Evolutionary conservation across 2,888 invertebrate species (phyloP), one percentile per base, ranked within the genome.

Genomic region (Cyaniris semiargus): DNA sequence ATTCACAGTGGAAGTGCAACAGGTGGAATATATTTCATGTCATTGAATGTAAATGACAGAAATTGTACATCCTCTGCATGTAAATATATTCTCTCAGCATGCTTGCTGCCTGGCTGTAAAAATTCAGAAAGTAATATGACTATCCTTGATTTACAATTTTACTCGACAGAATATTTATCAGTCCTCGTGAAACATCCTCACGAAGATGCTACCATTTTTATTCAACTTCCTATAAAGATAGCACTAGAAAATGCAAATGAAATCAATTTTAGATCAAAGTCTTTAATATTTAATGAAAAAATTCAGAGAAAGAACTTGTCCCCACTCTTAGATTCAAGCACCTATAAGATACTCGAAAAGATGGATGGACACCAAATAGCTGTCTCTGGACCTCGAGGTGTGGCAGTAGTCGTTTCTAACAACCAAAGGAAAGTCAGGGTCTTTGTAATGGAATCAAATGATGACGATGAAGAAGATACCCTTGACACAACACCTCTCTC

Each of bases 401-500:
- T 98, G 10, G 96, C 98, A 10, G 97, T 98, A 66, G 96, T 98
- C 74, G 92, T 98, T 66, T 96, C 97, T 21, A 96, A 97, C 82
- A 97, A 95, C 83, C 94, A 94, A 77, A 95, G 97, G 79, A 97
- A 97, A 87, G 97, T 98, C 70, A 95, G 97, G 80, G 95, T 98
- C 75, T 97, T 97, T 86, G 98, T 98, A 89, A 98, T 98, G 96
- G 98, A 98, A 92, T 97, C 96, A 0, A 98, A 98, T 85, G 98
- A 98, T 80, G 98, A 98, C 80, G 98, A 98, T 77, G 97, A 97
- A 58, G 97, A 97, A 76, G 95, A 94, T 78, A 91, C 91, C n/a
- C 84, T 94, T 27, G 94, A 94, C 76, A 89, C 87, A 4, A 94
- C 94, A 58, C 89, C 92, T 48, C 89, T 89, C 76, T 93, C 93